phyloP scores from a whole-genome alignment of 2,888 invertebrate genomes.

The Aleiodes alternator region DNA sequence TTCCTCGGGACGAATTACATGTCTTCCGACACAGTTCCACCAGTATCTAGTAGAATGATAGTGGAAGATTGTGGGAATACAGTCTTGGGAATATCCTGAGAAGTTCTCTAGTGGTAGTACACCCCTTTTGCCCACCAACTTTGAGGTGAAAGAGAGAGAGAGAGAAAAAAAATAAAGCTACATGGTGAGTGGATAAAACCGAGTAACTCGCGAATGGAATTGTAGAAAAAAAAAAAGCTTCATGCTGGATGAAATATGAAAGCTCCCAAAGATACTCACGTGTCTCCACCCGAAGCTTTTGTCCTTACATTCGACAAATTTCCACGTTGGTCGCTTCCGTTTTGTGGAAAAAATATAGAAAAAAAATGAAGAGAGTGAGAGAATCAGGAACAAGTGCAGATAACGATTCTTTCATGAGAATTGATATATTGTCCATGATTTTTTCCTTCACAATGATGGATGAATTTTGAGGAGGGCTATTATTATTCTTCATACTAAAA shows the following conservation, averaged over 20 bases:
- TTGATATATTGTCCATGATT: no score
- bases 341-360: no score
- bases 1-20: slow-evolving; percentile 42
- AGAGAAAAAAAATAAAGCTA: slow-evolving; percentile 1
- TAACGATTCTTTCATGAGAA: no score
- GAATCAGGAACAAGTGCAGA: no score
- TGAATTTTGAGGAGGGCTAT: no score
- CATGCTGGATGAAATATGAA: slow-evolving; percentile 39
- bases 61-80: slow-evolving; percentile 28
- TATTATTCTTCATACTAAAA: no score
- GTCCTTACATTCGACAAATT: background rate
- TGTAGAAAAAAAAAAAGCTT: slow-evolving; percentile 30
- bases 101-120: slow-evolving; percentile 21
- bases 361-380: background rate
- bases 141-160: slow-evolving; percentile 24
- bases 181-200: slow-evolving; percentile 44
- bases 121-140: slow-evolving; percentile 28
- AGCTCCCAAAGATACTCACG: slow-evolving; percentile 26
- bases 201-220: slow-evolving; percentile 44
- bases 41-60: slow-evolving; percentile 31
- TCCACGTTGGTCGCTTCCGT: background rate
- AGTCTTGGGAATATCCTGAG: slow-evolving; percentile 41
- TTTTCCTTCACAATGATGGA: no score
- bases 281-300: slow-evolving; percentile 15
- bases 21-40: slow-evolving; percentile 39